A percentile compares a stretch with the other conserved stretches of the same genome.
Conservation (phyloP, 2,113 vertebrate species). For the Peromyscus maniculatus region DNA sequence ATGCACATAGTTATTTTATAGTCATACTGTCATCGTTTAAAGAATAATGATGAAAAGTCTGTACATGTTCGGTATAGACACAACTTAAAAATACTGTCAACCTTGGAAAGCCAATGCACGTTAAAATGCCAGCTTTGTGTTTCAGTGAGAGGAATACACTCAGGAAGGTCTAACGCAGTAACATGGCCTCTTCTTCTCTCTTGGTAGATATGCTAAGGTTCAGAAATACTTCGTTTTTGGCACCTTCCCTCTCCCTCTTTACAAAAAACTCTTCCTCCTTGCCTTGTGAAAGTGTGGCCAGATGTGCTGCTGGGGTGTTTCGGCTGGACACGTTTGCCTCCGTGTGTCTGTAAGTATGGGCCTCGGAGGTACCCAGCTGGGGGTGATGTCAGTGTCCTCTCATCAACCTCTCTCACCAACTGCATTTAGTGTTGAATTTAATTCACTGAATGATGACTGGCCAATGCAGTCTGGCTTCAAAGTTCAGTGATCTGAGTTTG, state of each 20-base stretch:
- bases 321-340: constrained; percentile 83
- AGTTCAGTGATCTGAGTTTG: neutral
- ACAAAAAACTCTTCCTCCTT: constrained; percentile 81
- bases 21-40: neutral
- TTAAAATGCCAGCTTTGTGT: neutral
- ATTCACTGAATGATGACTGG: neutral
- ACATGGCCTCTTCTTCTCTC: neutral
- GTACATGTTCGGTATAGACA: neutral
- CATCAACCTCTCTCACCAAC: neutral
- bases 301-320: constrained; percentile 68
- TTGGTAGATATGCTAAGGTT: constrained; percentile 87
- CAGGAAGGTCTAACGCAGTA: neutral
- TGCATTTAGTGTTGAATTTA: neutral
- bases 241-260: constrained; percentile 87
- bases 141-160: neutral
- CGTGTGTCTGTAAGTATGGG: constrained; percentile 89
- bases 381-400: neutral
- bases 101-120: neutral
- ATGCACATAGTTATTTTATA: neutral
- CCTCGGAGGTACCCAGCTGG: accelerated
- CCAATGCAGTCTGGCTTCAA: neutral
- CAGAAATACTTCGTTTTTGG: constrained; percentile 86
- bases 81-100: neutral
- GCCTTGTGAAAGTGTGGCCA: neutral
- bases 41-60: neutral